phyloP scores from a whole-genome alignment of 1,140 invertebrate genomes.

The Acromyrmex charruanus region DNA sequence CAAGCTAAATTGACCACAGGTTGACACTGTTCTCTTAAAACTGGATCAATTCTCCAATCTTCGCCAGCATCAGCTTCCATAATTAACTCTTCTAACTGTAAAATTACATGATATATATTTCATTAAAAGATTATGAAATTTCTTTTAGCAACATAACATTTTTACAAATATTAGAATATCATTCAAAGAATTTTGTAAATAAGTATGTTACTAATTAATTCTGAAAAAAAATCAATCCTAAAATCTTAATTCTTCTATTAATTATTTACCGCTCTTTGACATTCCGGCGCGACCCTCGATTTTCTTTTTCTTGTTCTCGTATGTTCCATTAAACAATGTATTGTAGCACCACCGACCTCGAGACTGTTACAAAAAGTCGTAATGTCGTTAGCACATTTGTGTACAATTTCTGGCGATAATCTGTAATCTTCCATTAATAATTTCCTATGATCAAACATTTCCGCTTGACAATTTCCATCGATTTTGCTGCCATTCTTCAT shows the following conservation, averaged over 20 bases:
- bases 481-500: slow-evolving; percentile 92
- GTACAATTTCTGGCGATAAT: slow-evolving; percentile 96
- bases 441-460: slow-evolving; percentile 96
- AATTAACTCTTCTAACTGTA: slow-evolving; percentile 91
- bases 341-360: slow-evolving; percentile 94
- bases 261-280: slow-evolving; percentile 89
- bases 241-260: slow-evolving; percentile 17
- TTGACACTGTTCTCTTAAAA: slow-evolving; percentile 94
- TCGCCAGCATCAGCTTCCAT: slow-evolving; percentile 94
- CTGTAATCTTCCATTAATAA: slow-evolving; percentile 97
- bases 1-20: slow-evolving; percentile 92
- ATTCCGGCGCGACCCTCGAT: slow-evolving; percentile 89
- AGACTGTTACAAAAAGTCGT: slow-evolving; percentile 90
- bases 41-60: slow-evolving; percentile 97
- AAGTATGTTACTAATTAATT: neutral
- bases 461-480: slow-evolving; percentile 92
- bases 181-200: slow-evolving; percentile 43
- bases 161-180: slow-evolving; percentile 6
- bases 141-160: slow-evolving; percentile 75
- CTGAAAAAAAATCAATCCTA: neutral
- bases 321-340: slow-evolving; percentile 98
- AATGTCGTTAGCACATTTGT: slow-evolving; percentile 95
- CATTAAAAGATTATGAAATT: slow-evolving; percentile 20
- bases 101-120: slow-evolving; percentile 49
- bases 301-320: slow-evolving; percentile 89